Conservation (phyloP, 2,113 vertebrate species). For the Mesembrinibis cayennensis region DNA sequence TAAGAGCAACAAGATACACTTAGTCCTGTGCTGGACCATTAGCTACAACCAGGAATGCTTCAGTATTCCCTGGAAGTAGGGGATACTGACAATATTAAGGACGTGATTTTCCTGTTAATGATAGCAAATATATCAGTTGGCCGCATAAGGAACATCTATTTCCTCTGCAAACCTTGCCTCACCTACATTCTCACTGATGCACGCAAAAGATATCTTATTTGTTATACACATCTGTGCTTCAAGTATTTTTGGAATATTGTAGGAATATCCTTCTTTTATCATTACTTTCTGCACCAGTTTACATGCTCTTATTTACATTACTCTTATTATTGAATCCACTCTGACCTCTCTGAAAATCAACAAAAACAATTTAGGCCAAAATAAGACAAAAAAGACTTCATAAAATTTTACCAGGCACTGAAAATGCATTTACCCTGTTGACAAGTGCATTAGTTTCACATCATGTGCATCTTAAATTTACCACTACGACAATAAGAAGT, state of each 20-base stretch:
- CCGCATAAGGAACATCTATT: background rate
- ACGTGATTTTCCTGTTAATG: background rate
- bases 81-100: background rate
- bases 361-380: background rate
- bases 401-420: background rate
- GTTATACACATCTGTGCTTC: background rate
- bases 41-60: background rate
- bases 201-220: background rate
- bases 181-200: background rate
- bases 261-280: background rate
- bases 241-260: background rate
- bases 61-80: background rate
- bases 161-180: background rate
- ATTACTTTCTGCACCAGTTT: background rate
- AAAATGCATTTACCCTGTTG: background rate
- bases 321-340: background rate
- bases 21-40: background rate
- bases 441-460: background rate
- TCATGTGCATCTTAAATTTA: constrained; percentile 13
- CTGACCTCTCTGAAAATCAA: background rate
- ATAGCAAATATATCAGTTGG: background rate
- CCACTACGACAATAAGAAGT: background rate
- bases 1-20: background rate
- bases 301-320: background rate
- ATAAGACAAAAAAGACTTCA: background rate